Conservation (phyloP, 2,888 invertebrate species). For the Microchrysa polita region DNA sequence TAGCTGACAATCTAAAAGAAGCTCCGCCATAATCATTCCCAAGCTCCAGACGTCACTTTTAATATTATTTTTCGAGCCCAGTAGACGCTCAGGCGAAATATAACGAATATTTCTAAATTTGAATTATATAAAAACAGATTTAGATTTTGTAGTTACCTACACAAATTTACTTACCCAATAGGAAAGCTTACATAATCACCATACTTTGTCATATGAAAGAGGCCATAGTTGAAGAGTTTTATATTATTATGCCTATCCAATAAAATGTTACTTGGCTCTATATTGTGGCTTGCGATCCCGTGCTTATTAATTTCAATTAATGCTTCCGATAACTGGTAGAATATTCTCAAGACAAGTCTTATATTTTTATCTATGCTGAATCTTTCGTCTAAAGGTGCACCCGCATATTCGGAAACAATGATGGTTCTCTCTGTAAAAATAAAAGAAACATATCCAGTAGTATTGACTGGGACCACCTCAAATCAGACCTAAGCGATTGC, state of each 20-base stretch:
- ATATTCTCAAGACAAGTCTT: conserved; percentile 71
- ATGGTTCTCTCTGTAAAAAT: conserved; percentile 80
- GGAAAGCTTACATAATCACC: conserved; percentile 92
- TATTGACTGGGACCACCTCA: too few relatives aligned
- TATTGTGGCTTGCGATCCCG: conserved; percentile 80
- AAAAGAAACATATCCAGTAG: too few relatives aligned
- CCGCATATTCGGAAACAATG: conserved; percentile 82
- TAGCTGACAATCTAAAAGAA: conserved; percentile 74
- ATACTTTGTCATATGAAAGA: conserved; percentile 88
- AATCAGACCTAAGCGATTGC: too few relatives aligned
- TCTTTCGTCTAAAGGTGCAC: conserved; percentile 71
- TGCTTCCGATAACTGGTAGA: conserved; percentile 77
- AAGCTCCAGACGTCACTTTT: conserved; percentile 94
- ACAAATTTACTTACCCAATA: conserved; percentile 70
- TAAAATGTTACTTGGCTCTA: conserved; percentile 85
- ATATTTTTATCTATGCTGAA: conserved; percentile 64
- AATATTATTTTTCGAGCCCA: conserved; percentile 72
- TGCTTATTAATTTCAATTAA: conserved; percentile 77
- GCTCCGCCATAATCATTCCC: conserved; percentile 88
- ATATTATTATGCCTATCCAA: conserved; percentile 76
- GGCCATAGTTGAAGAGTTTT: conserved; percentile 92
- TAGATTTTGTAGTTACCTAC: background rate
- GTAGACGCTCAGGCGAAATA: conserved; percentile 82
- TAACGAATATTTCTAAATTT: conserved; percentile 76
- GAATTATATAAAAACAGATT: conserved; percentile 47